These are phyloP conservation scores for Hydriomena furcata DNA, from an alignment of 2,888 invertebrate species.

Conservation along the genomic window DNA sequence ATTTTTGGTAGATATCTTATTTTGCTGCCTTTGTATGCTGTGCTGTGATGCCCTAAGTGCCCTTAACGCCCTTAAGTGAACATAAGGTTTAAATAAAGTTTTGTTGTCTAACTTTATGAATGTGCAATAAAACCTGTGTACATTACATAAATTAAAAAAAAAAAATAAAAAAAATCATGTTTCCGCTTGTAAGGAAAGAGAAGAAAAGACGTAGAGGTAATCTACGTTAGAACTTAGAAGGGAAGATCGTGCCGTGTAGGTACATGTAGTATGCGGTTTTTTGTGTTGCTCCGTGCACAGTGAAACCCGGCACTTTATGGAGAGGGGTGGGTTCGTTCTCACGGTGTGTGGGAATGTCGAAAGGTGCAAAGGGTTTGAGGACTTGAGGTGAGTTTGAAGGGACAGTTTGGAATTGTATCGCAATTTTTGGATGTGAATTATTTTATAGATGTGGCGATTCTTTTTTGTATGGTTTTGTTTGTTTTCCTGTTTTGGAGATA, in stretches of 20 bases:
- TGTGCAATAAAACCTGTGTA: no score
- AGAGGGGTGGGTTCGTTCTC: constrained; percentile 65
- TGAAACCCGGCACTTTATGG: constrained; percentile 65
- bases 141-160: no score
- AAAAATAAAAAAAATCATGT: no score
- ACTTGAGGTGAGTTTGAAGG: constrained; percentile 27
- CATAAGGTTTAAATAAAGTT: no score
- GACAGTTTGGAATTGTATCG: constrained; percentile 22
- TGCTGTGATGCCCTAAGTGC: no score
- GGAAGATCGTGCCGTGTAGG: constrained; percentile 25
- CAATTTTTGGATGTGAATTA: constrained; percentile 15
- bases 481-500: no score
- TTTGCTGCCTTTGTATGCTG: no score
- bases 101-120: constrained; percentile 19
- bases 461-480: neutral
- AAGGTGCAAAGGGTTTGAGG: constrained; percentile 74
- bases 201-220: no score
- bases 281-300: constrained; percentile 38
- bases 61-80: no score
- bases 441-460: neutral
- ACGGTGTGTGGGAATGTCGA: constrained; percentile 79
- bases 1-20: no score
- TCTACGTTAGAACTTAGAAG: neutral
- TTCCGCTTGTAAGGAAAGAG: constrained; percentile 4
- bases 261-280: constrained; percentile 60